Conservation (phyloP, 2,888 invertebrate genomes). For the Sylvicola fuscatus region DNA sequence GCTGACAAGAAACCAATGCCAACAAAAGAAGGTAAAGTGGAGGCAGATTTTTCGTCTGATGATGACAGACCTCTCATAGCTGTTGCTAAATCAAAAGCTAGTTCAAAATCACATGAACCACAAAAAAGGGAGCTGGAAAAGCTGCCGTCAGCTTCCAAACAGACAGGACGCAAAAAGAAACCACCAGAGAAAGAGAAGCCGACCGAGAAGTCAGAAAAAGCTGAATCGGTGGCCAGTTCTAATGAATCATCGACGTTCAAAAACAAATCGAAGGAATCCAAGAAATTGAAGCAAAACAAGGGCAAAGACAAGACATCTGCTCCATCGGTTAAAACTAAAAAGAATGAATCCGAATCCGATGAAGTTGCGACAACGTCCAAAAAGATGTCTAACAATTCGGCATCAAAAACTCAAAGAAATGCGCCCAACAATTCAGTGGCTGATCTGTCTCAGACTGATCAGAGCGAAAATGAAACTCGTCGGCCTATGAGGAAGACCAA, state of each 20-base stretch:
- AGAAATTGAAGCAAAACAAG: not conserved
- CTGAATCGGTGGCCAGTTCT: not conserved
- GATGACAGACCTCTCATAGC: not conserved
- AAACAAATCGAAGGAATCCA: not conserved
- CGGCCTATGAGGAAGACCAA: conserved; percentile 49
- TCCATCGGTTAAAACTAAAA: too few species aligned
- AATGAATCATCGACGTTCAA: not conserved
- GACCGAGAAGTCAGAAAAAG: not conserved
- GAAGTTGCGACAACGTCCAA: too few species aligned
- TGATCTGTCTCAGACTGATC: conserved; percentile 9
- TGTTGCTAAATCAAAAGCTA: conserved; percentile 6
- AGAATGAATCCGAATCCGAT: too few species aligned
- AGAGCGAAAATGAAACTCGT: conserved; percentile 9
- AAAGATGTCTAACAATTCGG: too few species aligned
- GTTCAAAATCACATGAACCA: conserved; percentile 6
- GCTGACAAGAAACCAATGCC: not conserved
- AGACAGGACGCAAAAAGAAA: not conserved
- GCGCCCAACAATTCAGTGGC: conserved; percentile 1
- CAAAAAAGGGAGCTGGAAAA: conserved; percentile 1
- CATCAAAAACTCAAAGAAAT: too few species aligned
- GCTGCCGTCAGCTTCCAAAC: not conserved
- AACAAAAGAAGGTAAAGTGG: not conserved
- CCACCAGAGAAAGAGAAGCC: not conserved
- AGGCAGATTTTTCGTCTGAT: not conserved
- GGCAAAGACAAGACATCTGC: too few species aligned